Evolutionary conservation across 2,113 vertebrate genomes (phyloP).

Genomic region (Corydoras maculifer): DNA sequence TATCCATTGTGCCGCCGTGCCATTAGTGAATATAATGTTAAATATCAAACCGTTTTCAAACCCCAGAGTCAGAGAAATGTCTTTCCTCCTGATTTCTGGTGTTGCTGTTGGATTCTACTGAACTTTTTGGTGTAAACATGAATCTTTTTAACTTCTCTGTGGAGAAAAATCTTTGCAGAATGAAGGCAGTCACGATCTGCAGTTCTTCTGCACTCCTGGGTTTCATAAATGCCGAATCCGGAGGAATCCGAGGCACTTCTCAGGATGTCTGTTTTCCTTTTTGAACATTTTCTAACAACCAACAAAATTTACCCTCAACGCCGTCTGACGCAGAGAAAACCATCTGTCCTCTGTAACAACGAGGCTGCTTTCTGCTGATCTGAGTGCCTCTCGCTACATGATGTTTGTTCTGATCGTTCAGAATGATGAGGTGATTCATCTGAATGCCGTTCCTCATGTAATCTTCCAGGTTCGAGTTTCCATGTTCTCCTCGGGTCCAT

Average conservation of each 20-base stretch:
- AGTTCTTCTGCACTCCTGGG: conserved; percentile 36
- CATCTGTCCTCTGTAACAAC: not conserved
- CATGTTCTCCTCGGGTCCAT: no score
- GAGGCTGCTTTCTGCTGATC: not conserved
- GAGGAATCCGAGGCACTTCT: conserved; percentile 30
- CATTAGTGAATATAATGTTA: no score
- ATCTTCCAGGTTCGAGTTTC: no score
- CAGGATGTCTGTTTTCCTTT: conserved; percentile 20
- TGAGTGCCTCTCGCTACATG: no score
- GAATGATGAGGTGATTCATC: no score
- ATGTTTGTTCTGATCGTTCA: no score
- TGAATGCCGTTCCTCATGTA: no score
- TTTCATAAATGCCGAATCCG: conserved; percentile 29
- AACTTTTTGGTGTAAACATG: not conserved
- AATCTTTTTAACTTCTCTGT: not conserved
- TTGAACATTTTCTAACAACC: conserved; percentile 8
- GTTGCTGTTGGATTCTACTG: not conserved
- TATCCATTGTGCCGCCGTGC: no score
- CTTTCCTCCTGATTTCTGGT: no score
- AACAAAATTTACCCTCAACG: not conserved
- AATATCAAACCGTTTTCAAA: no score
- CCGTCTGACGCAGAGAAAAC: not conserved
- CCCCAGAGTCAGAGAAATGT: no score
- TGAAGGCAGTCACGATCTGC: conserved; percentile 26
- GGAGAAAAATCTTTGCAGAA: conserved; percentile 40